Base-by-base conservation (phyloP, 2,888 invertebrate genomes). In the Drosophila tanythrix region DNA sequence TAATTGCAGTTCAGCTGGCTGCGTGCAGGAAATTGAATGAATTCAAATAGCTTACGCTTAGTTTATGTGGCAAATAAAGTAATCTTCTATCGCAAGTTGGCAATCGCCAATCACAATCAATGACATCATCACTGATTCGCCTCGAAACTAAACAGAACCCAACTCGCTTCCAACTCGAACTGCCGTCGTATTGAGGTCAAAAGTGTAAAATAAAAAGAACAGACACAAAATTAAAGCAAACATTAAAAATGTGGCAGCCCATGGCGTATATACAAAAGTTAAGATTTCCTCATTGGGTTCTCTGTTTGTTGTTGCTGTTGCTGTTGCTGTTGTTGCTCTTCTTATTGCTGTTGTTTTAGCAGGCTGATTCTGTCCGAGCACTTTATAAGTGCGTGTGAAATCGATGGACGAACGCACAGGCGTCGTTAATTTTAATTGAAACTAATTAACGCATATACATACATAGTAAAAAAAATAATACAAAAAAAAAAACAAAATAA, bases 401-500 rank as follows among this genome's bases (percentile, higher is more conserved):
- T 87, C 82, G 79, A 81, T 88, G 76, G 75, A 52, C 29, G 74
- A 63, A 56, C 76, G 66, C 74, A 72, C 48, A 63, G 74, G 76
- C 88, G 75, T 86, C 84, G 82, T 88, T 87, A 89, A 85, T 88
- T 89, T 88, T 89, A 88, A 88, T 89, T 87, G 86, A 89, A 86
- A 85, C 85, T 86, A 89, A 86, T 86, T 88, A 89, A 78, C 82
- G 73, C 80, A 84, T 48, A 73, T 73, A 75, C 71, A 87, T 75
- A 81, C 67, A 65, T 55, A 75, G 46, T 51, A 57, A 31, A 43
- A 50, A 21, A 3, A 13, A 46, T 3, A 64, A 60, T 35, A 59
- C 53, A 13, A 46, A 18, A 64, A 35, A 43, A 3, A 46, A 46
- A 31, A 25, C 40, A 67, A 60, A 38, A 56, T 13, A 35, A 51